A percentile compares a stretch with the other conserved stretches of the same genome.
These are phyloP conservation scores for Myopa tessellatipennis DNA, from an alignment of 2,888 invertebrate genomes.

Conservation along the genomic window DNA sequence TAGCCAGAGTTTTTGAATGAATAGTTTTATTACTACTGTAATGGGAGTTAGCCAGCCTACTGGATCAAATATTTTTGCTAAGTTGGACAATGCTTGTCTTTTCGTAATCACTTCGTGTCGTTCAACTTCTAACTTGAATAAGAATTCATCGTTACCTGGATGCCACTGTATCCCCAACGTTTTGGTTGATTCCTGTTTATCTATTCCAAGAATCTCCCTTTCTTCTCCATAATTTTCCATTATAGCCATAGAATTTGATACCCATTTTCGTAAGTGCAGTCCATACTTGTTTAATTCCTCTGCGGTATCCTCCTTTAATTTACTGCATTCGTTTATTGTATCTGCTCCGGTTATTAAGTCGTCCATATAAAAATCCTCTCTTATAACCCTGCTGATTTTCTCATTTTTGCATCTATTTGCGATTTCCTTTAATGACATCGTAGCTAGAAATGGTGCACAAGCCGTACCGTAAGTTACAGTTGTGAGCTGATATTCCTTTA, in stretches of 20 bases:
- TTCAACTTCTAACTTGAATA: background rate
- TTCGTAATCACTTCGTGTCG: background rate
- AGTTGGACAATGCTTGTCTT: background rate
- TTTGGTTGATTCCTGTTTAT: slow-evolving; percentile 22
- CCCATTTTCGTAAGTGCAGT: background rate
- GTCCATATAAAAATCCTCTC: slow-evolving; percentile 8
- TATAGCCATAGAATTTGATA: slow-evolving; percentile 15
- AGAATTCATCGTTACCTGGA: slow-evolving; percentile 16
- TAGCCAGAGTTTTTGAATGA: slow-evolving; percentile 2
- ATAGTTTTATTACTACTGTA: slow-evolving; percentile 9
- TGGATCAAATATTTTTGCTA: slow-evolving; percentile 21
- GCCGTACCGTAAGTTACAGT: slow-evolving; percentile 41
- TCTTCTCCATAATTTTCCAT: background rate
- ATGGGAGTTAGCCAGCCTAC: slow-evolving; percentile 34
- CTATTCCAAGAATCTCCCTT: slow-evolving; percentile 6
- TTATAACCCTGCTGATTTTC: background rate
- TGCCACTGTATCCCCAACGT: slow-evolving; percentile 19
- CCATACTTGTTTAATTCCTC: background rate
- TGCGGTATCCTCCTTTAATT: background rate
- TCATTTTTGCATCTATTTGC: background rate
- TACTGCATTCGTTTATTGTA: background rate
- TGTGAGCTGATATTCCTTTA: background rate
- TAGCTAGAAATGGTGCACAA: slow-evolving; percentile 42
- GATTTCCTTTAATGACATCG: slow-evolving; percentile 21
- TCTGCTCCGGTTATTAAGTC: slow-evolving; percentile 1